Evolutionary conservation across 2,797 vertebrate species (phyloP).

Genomic region (Anguilla marmorata): DNA sequence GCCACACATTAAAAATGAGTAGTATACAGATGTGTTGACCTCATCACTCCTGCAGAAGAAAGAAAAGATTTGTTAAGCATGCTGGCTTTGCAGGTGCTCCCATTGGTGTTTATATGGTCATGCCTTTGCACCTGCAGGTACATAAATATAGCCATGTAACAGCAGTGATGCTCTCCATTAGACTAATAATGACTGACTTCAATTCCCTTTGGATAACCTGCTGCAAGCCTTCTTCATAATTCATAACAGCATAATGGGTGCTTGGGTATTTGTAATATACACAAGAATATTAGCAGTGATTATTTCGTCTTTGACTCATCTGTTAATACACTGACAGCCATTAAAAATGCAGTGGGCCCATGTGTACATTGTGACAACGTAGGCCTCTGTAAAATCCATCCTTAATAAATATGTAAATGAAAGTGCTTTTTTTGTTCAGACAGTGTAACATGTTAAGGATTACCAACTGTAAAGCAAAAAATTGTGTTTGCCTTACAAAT

Average conservation of each 20-base stretch:
- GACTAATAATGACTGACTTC: background rate
- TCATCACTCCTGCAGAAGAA: background rate
- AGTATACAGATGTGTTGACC: background rate
- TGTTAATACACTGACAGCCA: background rate
- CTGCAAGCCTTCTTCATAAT: background rate
- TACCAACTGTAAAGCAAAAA: background rate
- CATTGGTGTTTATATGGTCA: background rate
- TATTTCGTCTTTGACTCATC: background rate
- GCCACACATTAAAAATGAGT: background rate
- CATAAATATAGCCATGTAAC: background rate
- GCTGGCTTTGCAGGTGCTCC: background rate
- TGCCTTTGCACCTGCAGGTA: background rate
- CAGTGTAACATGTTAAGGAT: background rate
- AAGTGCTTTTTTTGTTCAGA: background rate
- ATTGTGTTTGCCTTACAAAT: background rate
- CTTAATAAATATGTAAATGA: background rate
- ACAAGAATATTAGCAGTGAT: background rate
- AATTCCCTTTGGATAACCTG: conserved; percentile 9
- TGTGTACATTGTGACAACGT: background rate
- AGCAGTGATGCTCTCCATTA: background rate
- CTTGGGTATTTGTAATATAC: conserved; percentile 10
- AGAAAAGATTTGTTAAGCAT: background rate
- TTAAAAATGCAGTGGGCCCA: background rate
- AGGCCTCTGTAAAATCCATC: background rate
- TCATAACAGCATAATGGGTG: background rate